These are phyloP conservation scores for Sialis fuliginosa DNA, from an alignment of 2,888 invertebrate genomes.

Conservation along the genomic window DNA sequence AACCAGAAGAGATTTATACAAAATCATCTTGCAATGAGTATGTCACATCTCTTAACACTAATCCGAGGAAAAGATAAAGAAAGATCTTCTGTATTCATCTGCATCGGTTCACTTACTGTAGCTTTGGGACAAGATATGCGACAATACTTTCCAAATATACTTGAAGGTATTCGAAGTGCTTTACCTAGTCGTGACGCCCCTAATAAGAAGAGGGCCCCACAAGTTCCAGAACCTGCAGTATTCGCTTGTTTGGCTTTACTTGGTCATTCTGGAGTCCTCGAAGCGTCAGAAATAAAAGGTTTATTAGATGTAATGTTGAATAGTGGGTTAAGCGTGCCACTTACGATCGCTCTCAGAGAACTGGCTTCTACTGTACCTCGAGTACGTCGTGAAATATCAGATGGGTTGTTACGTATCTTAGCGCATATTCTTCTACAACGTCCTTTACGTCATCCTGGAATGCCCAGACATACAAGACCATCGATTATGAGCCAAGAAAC, in stretches of 20 bases:
- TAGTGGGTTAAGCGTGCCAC: slow-evolving; percentile 74
- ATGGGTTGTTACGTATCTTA: slow-evolving; percentile 80
- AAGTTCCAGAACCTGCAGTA: slow-evolving; percentile 65
- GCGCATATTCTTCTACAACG: slow-evolving; percentile 82
- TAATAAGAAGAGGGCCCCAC: slow-evolving; percentile 46
- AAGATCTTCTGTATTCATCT: slow-evolving; percentile 71
- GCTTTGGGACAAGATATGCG: slow-evolving; percentile 72
- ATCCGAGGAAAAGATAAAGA: slow-evolving; percentile 64
- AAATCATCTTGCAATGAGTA: slow-evolving; percentile 54
- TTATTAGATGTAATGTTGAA: slow-evolving; percentile 84
- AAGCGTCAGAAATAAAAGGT: slow-evolving; percentile 26
- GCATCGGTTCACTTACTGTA: slow-evolving; percentile 68
- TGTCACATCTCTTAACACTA: slow-evolving; percentile 59
- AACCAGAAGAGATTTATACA: slow-evolving; percentile 63
- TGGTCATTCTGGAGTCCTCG: slow-evolving; percentile 43
- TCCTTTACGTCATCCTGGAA: slow-evolving; percentile 63
- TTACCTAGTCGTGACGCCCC: slow-evolving; percentile 58
- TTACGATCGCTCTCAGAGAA: slow-evolving; percentile 83
- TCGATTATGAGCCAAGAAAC: slow-evolving; percentile 35
- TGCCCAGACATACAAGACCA: slow-evolving; percentile 39
- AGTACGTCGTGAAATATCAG: slow-evolving; percentile 78
- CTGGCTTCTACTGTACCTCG: slow-evolving; percentile 74
- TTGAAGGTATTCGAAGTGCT: slow-evolving; percentile 62
- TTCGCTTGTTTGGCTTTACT: slow-evolving; percentile 87
- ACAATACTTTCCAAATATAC: slow-evolving; percentile 62